A percentile compares a stretch with the other conserved stretches of the same genome.
phyloP scores from a whole-genome alignment of 2,113 vertebrate species.

The Eulemur macaco region DNA sequence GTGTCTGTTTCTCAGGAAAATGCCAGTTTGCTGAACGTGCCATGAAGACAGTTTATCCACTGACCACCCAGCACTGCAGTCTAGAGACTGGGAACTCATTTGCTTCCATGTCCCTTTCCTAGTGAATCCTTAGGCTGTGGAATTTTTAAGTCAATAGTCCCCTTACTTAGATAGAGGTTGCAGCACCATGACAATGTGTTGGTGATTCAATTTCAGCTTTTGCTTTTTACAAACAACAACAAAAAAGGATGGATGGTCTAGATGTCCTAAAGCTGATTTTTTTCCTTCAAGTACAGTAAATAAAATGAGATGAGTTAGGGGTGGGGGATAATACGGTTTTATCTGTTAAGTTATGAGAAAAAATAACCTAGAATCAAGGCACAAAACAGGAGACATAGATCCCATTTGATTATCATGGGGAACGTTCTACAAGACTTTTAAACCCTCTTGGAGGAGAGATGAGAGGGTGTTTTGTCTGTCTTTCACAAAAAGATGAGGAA shows the following conservation, averaged over 20 bases:
- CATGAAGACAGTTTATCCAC: background rate
- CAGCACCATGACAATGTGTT: background rate
- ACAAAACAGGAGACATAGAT: background rate
- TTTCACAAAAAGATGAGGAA: background rate
- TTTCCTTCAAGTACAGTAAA: background rate
- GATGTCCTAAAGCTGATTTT: background rate
- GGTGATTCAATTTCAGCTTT: background rate
- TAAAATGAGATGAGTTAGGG: background rate
- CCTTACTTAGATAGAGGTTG: background rate
- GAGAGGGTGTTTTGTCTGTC: background rate
- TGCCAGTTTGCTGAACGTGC: background rate
- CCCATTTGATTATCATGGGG: background rate
- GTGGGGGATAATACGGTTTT: background rate
- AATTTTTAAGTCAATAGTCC: background rate
- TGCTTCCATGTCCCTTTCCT: background rate
- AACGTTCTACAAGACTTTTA: background rate
- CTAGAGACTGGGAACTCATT: background rate
- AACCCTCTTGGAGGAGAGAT: background rate
- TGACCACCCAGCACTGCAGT: background rate
- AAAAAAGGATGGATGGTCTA: background rate
- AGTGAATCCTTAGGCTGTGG: background rate
- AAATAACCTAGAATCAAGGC: background rate
- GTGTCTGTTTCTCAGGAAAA: background rate
- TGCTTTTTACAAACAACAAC: background rate
- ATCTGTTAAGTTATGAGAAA: background rate